phyloP scores from a whole-genome alignment of 53 echinoderm and acorn worm genomes.

The Astropecten irregularis region DNA sequence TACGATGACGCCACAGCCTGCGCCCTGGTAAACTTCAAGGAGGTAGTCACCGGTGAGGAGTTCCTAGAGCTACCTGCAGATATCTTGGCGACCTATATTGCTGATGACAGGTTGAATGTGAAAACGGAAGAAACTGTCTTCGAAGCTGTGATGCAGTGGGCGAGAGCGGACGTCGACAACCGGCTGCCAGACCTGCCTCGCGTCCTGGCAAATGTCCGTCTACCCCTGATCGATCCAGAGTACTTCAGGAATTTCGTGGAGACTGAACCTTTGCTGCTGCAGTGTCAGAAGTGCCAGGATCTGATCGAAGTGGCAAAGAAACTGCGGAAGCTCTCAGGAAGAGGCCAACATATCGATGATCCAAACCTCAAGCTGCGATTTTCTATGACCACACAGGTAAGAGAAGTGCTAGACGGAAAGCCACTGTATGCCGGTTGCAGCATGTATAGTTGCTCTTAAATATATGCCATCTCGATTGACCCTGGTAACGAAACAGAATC shows the following conservation, averaged over 20 bases:
- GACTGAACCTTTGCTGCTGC: slow-evolving; percentile 59
- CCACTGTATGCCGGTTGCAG: too few species aligned
- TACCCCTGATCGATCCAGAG: slow-evolving; percentile 81
- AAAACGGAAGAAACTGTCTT: slow-evolving; percentile 90
- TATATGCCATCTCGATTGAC: too few species aligned
- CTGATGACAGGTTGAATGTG: slow-evolving; percentile 85
- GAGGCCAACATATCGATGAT: slow-evolving; percentile 70
- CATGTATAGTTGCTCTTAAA: too few species aligned
- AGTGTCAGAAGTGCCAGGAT: slow-evolving; percentile 56
- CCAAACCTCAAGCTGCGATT: slow-evolving; percentile 79
- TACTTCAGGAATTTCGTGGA: slow-evolving; percentile 70
- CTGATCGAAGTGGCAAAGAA: slow-evolving; percentile 70
- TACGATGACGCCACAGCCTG: slow-evolving; percentile 81
- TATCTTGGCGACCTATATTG: slow-evolving; percentile 66
- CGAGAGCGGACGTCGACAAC: slow-evolving; percentile 58
- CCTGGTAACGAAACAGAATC: too few species aligned
- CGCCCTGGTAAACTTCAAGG: slow-evolving; percentile 73
- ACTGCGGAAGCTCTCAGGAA: slow-evolving; percentile 69
- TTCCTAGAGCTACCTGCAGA: slow-evolving; percentile 66
- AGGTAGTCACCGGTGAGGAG: slow-evolving; percentile 68
- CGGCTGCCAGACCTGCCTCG: slow-evolving; percentile 52
- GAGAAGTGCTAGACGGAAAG: too few species aligned
- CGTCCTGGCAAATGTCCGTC: slow-evolving; percentile 74
- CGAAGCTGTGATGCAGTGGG: slow-evolving; percentile 88
- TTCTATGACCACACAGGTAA: slow-evolving; percentile 93